Percentiles rank a stretch among this genome's conserved stretches.
Evolutionary conservation across 2,113 vertebrate genomes (phyloP).

Genomic region (Sorex fumeus): DNA sequence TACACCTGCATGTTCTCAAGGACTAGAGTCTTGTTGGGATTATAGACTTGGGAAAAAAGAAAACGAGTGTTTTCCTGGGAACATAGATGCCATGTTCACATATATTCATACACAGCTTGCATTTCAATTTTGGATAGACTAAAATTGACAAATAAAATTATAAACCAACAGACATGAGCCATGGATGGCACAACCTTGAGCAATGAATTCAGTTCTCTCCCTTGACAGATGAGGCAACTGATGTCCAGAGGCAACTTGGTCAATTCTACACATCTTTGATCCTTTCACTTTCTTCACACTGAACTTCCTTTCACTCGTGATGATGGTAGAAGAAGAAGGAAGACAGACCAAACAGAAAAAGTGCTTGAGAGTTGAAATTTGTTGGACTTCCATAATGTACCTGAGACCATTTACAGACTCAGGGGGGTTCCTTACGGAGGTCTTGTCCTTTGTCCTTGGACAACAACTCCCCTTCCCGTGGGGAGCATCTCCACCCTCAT

Average conservation of each 20-base stretch:
- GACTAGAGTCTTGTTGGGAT: neutral
- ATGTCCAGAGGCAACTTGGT: neutral
- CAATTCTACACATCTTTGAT: neutral
- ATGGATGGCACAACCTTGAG: neutral
- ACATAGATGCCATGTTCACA: neutral
- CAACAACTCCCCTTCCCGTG: rapidly evolving
- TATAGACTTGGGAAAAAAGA: neutral
- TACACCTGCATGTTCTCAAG: neutral
- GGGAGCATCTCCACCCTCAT: neutral
- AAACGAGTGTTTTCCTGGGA: too few species aligned
- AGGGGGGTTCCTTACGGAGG: neutral
- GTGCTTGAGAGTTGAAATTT: rapidly evolving
- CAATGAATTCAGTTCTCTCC: neutral
- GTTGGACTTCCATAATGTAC: neutral
- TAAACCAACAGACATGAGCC: neutral
- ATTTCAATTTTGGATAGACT: neutral
- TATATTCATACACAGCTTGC: too few species aligned
- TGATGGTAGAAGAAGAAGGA: neutral
- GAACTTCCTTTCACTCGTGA: neutral
- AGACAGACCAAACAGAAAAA: neutral
- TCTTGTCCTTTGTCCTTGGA: neutral
- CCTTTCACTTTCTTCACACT: neutral
- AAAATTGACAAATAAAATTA: neutral
- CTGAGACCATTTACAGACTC: neutral
- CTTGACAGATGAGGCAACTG: neutral